These are phyloP conservation scores for Crypturellus undulatus DNA, from an alignment of 2,113 vertebrate genomes.

Conservation along the genomic window DNA sequence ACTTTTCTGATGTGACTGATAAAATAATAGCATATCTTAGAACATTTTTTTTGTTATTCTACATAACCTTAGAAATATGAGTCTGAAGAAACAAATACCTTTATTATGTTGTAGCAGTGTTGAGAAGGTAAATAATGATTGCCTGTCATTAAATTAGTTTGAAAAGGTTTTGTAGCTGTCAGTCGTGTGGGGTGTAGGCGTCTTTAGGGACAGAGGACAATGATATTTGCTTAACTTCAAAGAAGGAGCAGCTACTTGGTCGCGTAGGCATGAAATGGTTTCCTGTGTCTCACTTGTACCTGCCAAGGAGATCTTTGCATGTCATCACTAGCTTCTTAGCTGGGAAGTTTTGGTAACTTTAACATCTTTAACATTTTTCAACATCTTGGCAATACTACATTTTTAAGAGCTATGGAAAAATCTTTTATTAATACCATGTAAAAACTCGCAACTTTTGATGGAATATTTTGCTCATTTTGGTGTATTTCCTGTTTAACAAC, in stretches of 20 bases:
- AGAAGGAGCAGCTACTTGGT: background rate
- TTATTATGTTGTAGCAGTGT: background rate
- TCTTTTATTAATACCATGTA: background rate
- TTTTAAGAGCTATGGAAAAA: background rate
- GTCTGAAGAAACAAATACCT: background rate
- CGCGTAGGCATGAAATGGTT: background rate
- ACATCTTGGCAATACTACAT: background rate
- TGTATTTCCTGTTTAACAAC: background rate
- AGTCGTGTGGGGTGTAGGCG: fast-evolving
- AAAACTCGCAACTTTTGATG: background rate
- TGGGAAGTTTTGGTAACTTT: background rate
- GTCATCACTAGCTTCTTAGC: background rate
- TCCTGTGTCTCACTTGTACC: background rate
- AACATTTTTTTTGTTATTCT: background rate
- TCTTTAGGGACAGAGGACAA: background rate
- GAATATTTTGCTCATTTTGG: background rate
- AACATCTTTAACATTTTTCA: background rate
- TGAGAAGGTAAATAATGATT: background rate
- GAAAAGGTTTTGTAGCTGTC: background rate
- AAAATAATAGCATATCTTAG: background rate
- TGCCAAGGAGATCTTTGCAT: background rate
- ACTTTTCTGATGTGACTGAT: background rate
- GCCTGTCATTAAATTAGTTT: background rate
- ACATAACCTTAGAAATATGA: background rate
- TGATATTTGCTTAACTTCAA: background rate